phyloP scores from a whole-genome alignment of 2,797 vertebrate species.

The Luscinia luscinia region DNA sequence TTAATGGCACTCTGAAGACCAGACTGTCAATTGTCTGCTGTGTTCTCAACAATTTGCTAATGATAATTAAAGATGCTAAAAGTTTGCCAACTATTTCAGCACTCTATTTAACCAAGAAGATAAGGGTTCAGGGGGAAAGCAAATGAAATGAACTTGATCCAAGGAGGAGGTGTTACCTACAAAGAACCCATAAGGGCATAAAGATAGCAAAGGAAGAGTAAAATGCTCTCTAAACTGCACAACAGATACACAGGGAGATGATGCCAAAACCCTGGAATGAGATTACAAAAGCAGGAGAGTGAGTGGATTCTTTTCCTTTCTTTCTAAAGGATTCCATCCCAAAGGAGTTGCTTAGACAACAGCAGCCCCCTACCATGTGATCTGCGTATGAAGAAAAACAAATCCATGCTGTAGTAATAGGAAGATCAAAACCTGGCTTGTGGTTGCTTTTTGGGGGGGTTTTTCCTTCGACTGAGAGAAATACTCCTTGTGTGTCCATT shows the following conservation, averaged over 20 bases:
- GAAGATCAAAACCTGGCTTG: neutral
- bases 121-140: slow-evolving; percentile 16
- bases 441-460: neutral
- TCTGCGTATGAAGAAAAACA: neutral
- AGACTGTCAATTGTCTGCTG: slow-evolving; percentile 45
- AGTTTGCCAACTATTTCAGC: slow-evolving; percentile 58
- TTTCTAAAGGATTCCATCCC: slow-evolving; percentile 40
- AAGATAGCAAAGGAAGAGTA: neutral
- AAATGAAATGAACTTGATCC: neutral
- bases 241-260: neutral
- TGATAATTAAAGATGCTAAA: slow-evolving; percentile 63
- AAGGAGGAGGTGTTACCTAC: neutral
- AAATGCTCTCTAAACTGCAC: neutral
- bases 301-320: neutral
- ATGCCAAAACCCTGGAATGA: slow-evolving; percentile 38
- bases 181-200: neutral
- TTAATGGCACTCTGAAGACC: slow-evolving; percentile 60
- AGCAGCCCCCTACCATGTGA: neutral
- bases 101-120: slow-evolving; percentile 24
- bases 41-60: slow-evolving; percentile 65
- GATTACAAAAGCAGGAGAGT: slow-evolving; percentile 14
- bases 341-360: slow-evolving; percentile 48
- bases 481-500: neutral
- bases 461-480: neutral
- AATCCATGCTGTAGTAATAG: neutral